Evolutionary conservation across 2,888 invertebrate species (phyloP).

Genomic region (Polymixis flavicincta): DNA sequence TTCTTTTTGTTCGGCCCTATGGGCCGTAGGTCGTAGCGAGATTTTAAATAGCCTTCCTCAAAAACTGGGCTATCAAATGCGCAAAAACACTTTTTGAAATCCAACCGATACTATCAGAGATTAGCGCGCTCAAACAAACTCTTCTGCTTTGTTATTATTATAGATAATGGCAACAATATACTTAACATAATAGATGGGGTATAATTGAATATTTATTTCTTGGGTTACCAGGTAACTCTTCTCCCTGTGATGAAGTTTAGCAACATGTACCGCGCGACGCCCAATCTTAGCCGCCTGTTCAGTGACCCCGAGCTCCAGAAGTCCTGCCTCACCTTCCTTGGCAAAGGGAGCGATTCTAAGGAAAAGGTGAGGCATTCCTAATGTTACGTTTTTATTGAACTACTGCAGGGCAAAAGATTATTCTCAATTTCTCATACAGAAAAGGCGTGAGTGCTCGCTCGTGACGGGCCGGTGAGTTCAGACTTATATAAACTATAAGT

Average conservation of each 20-base stretch:
- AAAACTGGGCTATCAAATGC: no score
- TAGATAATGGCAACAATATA: background rate
- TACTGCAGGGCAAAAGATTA: no score
- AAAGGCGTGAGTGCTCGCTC: background rate
- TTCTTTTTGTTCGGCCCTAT: no score
- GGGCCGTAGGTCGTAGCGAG: no score
- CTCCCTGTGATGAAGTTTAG: constrained; percentile 96
- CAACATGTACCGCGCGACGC: constrained; percentile 96
- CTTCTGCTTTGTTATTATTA: no score
- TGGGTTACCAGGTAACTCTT: constrained; percentile 88
- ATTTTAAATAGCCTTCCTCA: no score
- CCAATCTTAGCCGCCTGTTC: constrained; percentile 93
- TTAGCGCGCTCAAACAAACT: no score
- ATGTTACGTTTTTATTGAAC: background rate
- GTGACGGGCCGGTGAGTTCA: no score
- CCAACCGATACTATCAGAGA: no score
- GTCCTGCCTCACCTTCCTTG: constrained; percentile 92
- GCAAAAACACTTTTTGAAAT: no score
- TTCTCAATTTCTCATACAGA: background rate
- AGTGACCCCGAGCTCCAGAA: constrained; percentile 92
- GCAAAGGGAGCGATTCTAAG: constrained; percentile 76
- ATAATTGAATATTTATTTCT: background rate
- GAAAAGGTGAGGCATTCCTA: constrained; percentile 73
- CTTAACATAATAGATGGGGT: background rate
- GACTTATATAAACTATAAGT: no score